These are phyloP conservation scores for Emys orbicularis DNA, from an alignment of 2,797 vertebrate genomes.

Conservation along the genomic window DNA sequence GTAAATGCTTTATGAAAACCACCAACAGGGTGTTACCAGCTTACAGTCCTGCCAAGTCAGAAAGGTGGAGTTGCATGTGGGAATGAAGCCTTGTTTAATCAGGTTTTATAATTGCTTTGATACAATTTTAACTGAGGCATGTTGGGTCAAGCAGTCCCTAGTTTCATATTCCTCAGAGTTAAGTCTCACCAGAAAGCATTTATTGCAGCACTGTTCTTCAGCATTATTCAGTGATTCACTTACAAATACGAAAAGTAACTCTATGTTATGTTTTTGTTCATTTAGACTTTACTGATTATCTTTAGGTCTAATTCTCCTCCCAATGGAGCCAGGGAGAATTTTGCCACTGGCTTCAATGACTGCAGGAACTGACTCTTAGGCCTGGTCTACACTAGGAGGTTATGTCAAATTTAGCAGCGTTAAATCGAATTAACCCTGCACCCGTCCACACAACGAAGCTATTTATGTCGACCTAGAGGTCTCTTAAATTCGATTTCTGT, in stretches of 20 bases:
- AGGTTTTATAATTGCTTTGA: conserved; percentile 75
- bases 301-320: background rate
- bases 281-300: background rate
- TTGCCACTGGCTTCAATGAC: background rate
- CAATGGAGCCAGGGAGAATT: background rate
- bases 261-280: background rate
- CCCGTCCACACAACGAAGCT: no score
- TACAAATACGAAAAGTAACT: conserved; percentile 14
- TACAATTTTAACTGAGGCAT: conserved; percentile 72
- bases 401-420: no score
- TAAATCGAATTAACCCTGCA: no score
- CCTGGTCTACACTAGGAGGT: no score
- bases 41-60: conserved; percentile 68
- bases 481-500: no score
- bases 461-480: no score
- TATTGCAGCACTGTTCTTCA: background rate
- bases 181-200: conserved; percentile 3
- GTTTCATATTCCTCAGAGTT: conserved; percentile 33
- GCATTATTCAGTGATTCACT: background rate
- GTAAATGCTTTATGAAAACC: conserved; percentile 41
- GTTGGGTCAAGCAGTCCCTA: conserved; percentile 73
- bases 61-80: conserved; percentile 78
- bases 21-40: conserved; percentile 73
- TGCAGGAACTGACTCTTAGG: background rate
- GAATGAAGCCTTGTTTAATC: conserved; percentile 80